Percentiles rank a stretch among this genome's conserved stretches.
phyloP scores from a whole-genome alignment of 35 echinoderm and acorn worm species.

The Apostichopus parvimensis region DNA sequence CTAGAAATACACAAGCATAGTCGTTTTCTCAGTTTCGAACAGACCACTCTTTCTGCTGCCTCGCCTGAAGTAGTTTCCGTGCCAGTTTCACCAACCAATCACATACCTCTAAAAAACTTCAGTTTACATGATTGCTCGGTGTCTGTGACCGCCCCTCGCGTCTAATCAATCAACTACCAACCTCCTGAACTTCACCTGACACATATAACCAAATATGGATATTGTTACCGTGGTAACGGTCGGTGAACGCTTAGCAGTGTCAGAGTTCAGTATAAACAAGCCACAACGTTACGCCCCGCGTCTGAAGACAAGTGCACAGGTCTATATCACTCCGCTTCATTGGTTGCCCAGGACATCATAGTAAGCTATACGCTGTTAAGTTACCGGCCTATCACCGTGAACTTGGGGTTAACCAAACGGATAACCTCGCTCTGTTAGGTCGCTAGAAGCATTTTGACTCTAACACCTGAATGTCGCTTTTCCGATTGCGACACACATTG shows the following conservation, averaged over 20 bases:
- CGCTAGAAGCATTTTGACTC: conserved; percentile 50
- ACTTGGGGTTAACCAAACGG: conserved; percentile 53
- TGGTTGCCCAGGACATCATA: conserved; percentile 40
- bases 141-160: conserved; percentile 80
- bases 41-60: neutral
- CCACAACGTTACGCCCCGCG: conserved; percentile 88
- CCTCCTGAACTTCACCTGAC: conserved; percentile 97
- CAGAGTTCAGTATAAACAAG: conserved; percentile 99
- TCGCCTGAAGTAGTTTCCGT: conserved; percentile 30
- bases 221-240: conserved; percentile 90
- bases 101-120: conserved; percentile 8
- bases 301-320: conserved; percentile 66
- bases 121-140: conserved; percentile 30
- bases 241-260: conserved; percentile 86
- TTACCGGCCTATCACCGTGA: conserved; percentile 20
- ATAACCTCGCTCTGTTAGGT: conserved; percentile 41
- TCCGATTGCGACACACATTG: neutral
- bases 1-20: neutral
- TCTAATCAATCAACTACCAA: conserved; percentile 91
- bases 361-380: neutral
- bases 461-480: conserved; percentile 51
- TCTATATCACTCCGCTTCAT: conserved; percentile 74
- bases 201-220: conserved; percentile 93
- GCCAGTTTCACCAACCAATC: conserved; percentile 54
- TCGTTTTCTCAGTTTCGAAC: neutral